Evolutionary conservation across 1,140 invertebrate genomes (phyloP), one percentile per base, ranked within the genome.

Genomic region (Drosophila yakuba): DNA sequence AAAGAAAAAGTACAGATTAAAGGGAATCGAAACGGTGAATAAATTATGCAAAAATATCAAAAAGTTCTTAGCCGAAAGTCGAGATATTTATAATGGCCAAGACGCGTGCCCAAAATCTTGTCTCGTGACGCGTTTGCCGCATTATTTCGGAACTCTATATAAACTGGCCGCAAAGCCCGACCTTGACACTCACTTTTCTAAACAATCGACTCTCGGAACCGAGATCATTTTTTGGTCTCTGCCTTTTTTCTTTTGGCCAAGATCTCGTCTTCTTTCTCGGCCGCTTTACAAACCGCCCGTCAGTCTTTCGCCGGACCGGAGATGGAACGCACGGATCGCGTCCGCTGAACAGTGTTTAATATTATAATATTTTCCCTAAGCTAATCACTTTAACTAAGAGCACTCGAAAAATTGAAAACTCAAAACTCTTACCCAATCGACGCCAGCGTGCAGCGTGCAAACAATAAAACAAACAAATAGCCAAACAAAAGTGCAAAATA

Each of bases 181-280:
- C 90, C 90, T 91, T 91, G 90, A 91, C 90, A 91, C 90, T 91
- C 86, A 91, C 89, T 89, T 89, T 89, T 89, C 80, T 88, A 77
- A 84, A 80, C 67, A 80, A 80, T 74, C 74, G 67, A 51, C 73
- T 62, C 64, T 45, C 17, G 15, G 62, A 58, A 69, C 56, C 56
- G 59, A 90, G 72, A 77, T 50, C 47, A 78, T 80, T 74, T 66
- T 66, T 68, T 20, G 54, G 48, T 74, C 66, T 78, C 52, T 72
- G 59, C 59, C 11, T 80, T 83, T 80, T 20, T 83, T 80, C 2
- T 20, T 20, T 85, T 52, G 62, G 71, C 75, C 85, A 77, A 68
- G 74, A 83, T 80, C 85, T 78, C 84, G 90, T 91, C 90, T 91
- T 91, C 90, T 90, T 91, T 73, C 83, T 82, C 66, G 83, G 90